phyloP scores from a whole-genome alignment of 2,113 vertebrate genomes.

The Corydoras sp. region DNA sequence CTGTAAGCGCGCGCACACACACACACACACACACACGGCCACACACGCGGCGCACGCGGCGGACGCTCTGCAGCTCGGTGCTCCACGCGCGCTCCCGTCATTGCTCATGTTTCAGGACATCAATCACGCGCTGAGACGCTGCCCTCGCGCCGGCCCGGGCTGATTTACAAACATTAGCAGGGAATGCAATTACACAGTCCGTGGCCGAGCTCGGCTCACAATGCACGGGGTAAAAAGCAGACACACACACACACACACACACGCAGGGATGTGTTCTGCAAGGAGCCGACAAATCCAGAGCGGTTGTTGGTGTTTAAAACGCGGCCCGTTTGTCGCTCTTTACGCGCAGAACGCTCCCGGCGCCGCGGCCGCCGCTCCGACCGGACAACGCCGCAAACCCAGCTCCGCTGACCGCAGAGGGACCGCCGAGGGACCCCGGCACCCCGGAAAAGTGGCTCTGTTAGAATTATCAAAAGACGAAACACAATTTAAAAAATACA shows the following conservation, averaged over 20 bases:
- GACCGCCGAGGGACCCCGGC: too few relatives aligned
- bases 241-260: constrained; percentile 1
- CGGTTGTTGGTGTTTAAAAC: not conserved
- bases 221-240: constrained; percentile 52
- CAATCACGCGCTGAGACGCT: constrained; percentile 77
- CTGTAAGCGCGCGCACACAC: constrained; percentile 61
- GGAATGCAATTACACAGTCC: constrained; percentile 79
- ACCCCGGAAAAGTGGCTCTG: too few relatives aligned
- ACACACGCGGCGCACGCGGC: constrained; percentile 62
- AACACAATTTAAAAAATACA: too few relatives aligned
- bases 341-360: too few relatives aligned
- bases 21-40: constrained; percentile 10
- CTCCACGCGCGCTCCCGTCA: constrained; percentile 75
- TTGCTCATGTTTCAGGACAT: constrained; percentile 80
- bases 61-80: constrained; percentile 55
- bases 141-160: constrained; percentile 75
- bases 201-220: constrained; percentile 52
- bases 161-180: constrained; percentile 89
- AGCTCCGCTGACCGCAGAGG: too few relatives aligned
- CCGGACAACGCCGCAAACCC: too few relatives aligned
- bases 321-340: too few relatives aligned
- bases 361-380: too few relatives aligned
- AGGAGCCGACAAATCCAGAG: constrained; percentile 16
- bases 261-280: constrained; percentile 2
- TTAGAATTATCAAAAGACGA: too few relatives aligned